Evolutionary conservation across 2,113 vertebrate species (phyloP).

Genomic region (Elephantulus edwardii): DNA sequence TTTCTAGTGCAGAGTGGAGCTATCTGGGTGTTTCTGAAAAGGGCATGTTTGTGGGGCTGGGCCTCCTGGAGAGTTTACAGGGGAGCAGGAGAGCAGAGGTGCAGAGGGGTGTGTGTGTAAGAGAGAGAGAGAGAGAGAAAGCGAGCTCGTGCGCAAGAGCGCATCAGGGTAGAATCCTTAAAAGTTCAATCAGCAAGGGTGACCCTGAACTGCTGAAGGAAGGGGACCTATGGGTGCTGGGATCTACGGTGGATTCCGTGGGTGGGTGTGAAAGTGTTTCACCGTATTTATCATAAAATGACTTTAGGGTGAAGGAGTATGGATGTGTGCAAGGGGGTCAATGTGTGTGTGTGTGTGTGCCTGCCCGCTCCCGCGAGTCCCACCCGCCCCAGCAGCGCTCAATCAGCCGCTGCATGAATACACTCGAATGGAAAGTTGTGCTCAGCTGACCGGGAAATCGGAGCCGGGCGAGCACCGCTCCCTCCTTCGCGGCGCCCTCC

Average conservation of each 20-base stretch:
- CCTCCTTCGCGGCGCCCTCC: constrained; percentile 55
- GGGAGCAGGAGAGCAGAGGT: no score
- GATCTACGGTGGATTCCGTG: background rate
- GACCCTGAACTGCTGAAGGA: background rate
- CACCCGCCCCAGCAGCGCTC: constrained; percentile 85
- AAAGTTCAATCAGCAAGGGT: background rate
- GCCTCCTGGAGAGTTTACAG: background rate
- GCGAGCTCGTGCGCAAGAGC: background rate
- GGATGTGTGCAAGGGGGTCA: background rate
- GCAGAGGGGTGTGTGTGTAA: no score
- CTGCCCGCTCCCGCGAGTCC: constrained; percentile 80
- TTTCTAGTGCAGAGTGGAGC: background rate
- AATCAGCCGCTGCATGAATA: constrained; percentile 96
- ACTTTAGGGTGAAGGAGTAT: background rate
- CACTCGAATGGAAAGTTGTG: constrained; percentile 97
- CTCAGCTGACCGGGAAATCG: constrained; percentile 96
- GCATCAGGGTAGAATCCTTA: background rate
- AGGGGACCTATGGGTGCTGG: background rate
- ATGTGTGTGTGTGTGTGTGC: constrained; percentile 4
- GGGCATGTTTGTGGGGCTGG: background rate
- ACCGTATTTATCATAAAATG: background rate
- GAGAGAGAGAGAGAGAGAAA: background rate
- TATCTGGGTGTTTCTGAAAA: background rate
- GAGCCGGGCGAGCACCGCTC: constrained; percentile 86
- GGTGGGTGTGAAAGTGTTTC: background rate